Evolutionary conservation across 2,888 invertebrate genomes (phyloP), one percentile per base, ranked within the genome.

Genomic region (Drosophila paracracens): DNA sequence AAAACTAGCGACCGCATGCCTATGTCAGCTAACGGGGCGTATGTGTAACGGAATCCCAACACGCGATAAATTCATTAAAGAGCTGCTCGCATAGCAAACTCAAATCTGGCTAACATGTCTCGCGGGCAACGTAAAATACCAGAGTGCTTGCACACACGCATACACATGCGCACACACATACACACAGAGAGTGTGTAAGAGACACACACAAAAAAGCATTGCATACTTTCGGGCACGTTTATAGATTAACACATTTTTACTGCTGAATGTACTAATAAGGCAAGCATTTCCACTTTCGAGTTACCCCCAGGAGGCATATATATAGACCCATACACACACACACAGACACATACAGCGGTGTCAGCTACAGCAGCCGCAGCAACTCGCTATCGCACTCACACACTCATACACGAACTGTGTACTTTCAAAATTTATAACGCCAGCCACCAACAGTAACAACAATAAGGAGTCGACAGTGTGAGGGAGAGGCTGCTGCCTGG

Each of bases 11-110:
- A 76, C 73, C 51, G 60, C 82, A 43, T 80, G 84, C 79, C 76
- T 75, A 77, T 83, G 79, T 29, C 57, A 29, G 70, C 21, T 46
- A 67, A 85, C 78, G 78, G 74, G 83, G 83, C 86, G 83, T 83
- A 86, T 86, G 85, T 86, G 88, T 74, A 88, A 88, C 85, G 83
- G 80, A 79, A 74, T 79, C 83, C 86, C 83, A 82, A 79, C 88
- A 88, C 89, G 88, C 89, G 89, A 88, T 88, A 88, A 88, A 89
- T 88, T 88, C 88, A 88, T 88, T 89, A 88, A 88, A 88, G 86
- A 86, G 83, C 73, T 70, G 51, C 56, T 56, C 59, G 71, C 74
- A 73, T 64, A 73, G 79, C 80, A 73, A 76, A 76, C 82, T 76
- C 67, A 84, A 88, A 88, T 88, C 88, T 88, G 89, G 86, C 78